These are phyloP conservation scores for Microctonus brassicae DNA, from an alignment of 2,888 invertebrate genomes.

Conservation along the genomic window DNA sequence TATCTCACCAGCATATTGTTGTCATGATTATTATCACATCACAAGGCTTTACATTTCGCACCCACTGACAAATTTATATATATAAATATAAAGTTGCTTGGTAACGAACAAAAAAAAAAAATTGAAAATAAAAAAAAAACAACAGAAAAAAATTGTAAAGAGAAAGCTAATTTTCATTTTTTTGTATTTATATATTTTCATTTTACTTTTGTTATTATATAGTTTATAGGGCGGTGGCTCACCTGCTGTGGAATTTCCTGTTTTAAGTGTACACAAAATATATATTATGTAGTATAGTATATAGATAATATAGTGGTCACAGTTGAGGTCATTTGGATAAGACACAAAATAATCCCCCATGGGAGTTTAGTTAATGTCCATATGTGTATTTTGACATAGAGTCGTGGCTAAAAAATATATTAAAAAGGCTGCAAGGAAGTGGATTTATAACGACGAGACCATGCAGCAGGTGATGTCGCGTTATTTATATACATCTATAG, in stretches of 20 bases:
- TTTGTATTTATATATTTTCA: background rate
- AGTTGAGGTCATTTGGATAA: constrained; percentile 51
- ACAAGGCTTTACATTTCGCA: constrained; percentile 40
- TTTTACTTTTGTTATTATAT: background rate
- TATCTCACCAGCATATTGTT: constrained; percentile 38
- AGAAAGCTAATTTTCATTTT: background rate
- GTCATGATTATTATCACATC: constrained; percentile 43
- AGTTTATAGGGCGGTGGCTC: constrained; percentile 39
- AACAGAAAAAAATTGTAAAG: background rate
- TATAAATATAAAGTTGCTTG: background rate
- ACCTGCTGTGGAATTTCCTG: constrained; percentile 42
- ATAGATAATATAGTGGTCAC: constrained; percentile 32
- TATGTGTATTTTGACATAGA: constrained; percentile 50
- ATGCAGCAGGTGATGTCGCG: background rate
- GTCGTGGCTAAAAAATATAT: constrained; percentile 21
- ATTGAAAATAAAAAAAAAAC: background rate
- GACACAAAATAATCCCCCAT: constrained; percentile 39
- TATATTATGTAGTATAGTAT: background rate
- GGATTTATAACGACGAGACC: constrained; percentile 49
- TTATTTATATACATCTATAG: constrained; percentile 3
- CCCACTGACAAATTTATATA: constrained; percentile 34
- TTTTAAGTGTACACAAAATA: too few relatives aligned
- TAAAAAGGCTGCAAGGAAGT: background rate
- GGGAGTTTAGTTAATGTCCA: constrained; percentile 9
- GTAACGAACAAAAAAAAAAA: background rate